These are phyloP conservation scores for Luperina testacea DNA, from an alignment of 2,888 invertebrate species.

Conservation along the genomic window DNA sequence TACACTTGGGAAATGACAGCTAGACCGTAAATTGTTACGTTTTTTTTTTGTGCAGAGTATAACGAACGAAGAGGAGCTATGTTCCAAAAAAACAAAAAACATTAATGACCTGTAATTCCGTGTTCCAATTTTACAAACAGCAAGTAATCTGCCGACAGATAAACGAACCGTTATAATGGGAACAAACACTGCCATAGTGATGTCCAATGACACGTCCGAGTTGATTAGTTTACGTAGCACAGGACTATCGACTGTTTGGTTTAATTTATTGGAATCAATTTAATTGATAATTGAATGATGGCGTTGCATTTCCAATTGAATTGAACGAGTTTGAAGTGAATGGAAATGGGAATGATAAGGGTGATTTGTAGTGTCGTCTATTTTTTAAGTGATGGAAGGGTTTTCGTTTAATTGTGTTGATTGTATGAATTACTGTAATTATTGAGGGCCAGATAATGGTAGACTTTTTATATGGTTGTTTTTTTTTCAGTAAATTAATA, in stretches of 20 bases:
- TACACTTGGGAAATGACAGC: not conserved
- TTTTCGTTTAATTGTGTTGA: constrained; percentile 37
- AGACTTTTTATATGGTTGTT: not conserved
- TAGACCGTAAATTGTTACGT: not conserved
- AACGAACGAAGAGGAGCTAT: not conserved
- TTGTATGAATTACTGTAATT: constrained; percentile 28
- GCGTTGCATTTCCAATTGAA: constrained; percentile 55
- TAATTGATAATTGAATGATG: constrained; percentile 62
- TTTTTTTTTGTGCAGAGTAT: not conserved
- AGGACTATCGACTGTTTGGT: constrained; percentile 57
- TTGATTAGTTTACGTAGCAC: constrained; percentile 64
- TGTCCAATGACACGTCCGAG: constrained; percentile 56
- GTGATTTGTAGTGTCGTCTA: constrained; percentile 43
- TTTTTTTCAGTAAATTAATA: not conserved
- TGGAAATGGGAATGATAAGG: constrained; percentile 44
- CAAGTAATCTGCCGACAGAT: constrained; percentile 8
- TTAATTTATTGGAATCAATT: constrained; percentile 63
- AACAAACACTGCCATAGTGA: constrained; percentile 51
- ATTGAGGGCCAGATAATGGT: not conserved
- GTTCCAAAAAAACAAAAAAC: not conserved
- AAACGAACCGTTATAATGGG: constrained; percentile 35
- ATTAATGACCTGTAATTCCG: not conserved
- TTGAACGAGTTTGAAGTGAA: constrained; percentile 44
- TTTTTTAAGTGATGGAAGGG: constrained; percentile 43
- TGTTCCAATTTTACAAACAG: not conserved